phyloP scores from a whole-genome alignment of 2,888 invertebrate species.

The Standfussiana lucernea region DNA sequence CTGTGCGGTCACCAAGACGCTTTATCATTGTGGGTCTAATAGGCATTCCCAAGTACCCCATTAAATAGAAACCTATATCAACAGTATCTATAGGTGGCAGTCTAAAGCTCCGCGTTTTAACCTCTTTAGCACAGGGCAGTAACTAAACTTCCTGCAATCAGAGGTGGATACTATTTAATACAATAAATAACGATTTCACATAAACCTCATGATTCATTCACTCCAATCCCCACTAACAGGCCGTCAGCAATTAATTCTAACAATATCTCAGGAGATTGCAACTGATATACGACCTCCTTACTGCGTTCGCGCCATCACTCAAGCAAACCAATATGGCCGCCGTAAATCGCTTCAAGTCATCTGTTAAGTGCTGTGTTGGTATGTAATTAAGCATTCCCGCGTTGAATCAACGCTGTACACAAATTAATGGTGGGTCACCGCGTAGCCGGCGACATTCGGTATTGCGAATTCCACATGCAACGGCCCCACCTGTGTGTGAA shows the following conservation, averaged over 20 bases:
- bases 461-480: conserved; percentile 67
- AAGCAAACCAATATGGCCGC: conserved; percentile 66
- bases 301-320: conserved; percentile 65
- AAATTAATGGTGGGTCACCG: conserved; percentile 71
- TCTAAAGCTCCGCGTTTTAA: background rate
- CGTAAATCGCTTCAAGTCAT: conserved; percentile 72
- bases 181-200: conserved; percentile 20
- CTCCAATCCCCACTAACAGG: conserved; percentile 49
- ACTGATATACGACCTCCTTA: conserved; percentile 60
- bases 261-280: conserved; percentile 61
- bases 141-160: conserved; percentile 6
- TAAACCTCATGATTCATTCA: conserved; percentile 44
- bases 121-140: background rate
- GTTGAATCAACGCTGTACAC: conserved; percentile 72
- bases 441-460: conserved; percentile 62
- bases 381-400: conserved; percentile 73
- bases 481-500: conserved; percentile 51
- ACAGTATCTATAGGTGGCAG: background rate
- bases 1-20: conserved; percentile 40
- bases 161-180: background rate
- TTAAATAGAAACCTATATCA: conserved; percentile 6
- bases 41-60: conserved; percentile 8
- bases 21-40: conserved; percentile 45
- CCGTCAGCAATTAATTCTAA: conserved; percentile 59
- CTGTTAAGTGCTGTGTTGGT: conserved; percentile 68